phyloP scores from a whole-genome alignment of 2,797 vertebrate species.

The Tangara arthus region DNA sequence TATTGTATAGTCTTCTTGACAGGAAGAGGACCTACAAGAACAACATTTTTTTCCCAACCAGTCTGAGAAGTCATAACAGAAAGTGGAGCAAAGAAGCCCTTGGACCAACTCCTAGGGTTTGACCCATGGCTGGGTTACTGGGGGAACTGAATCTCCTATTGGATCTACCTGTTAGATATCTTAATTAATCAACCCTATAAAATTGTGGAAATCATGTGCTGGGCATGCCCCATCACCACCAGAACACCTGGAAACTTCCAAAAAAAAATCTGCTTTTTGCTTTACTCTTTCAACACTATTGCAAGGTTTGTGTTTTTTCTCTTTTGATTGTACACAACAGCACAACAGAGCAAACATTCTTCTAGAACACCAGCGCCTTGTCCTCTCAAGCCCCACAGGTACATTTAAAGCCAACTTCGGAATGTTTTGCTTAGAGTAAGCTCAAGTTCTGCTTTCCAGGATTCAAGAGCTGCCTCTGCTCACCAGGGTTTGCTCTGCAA shows the following conservation, averaged over 20 bases:
- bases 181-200: not conserved
- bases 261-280: not conserved
- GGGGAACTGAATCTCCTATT: not conserved
- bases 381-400: not conserved
- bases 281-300: not conserved
- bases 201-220: not conserved
- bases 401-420: not conserved
- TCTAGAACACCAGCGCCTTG: not conserved
- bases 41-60: not conserved
- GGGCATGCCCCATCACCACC: not conserved
- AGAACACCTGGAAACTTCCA: not conserved
- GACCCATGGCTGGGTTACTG: not conserved
- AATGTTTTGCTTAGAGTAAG: not conserved
- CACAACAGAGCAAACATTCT: not conserved
- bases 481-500: not conserved
- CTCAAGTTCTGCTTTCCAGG: not conserved
- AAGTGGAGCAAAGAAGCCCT: not conserved
- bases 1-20: not conserved
- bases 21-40: not conserved
- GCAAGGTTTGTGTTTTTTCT: not conserved
- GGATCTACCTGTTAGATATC: not conserved
- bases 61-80: not conserved
- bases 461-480: not conserved
- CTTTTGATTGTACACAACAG: not conserved
- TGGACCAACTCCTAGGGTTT: not conserved